Percentiles rank a stretch among this genome's conserved stretches.
Evolutionary conservation across 1,140 invertebrate genomes (phyloP).

Genomic region (Steinernema feltiae): DNA sequence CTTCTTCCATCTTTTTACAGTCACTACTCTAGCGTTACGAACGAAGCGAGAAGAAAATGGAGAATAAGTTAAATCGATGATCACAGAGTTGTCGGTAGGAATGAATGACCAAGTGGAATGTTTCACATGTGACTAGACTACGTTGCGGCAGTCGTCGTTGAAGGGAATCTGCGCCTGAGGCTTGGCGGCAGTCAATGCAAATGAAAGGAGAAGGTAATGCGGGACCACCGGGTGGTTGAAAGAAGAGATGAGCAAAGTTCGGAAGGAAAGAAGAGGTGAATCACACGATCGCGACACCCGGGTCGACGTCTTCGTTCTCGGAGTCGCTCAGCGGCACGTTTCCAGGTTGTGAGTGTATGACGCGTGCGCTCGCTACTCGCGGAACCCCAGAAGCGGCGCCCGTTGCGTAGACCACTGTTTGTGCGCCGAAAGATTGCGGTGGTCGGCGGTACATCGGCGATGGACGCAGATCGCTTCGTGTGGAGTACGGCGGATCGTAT

Average conservation of each 20-base stretch:
- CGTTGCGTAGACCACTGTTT: conserved; percentile 25
- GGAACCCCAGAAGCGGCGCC: not conserved
- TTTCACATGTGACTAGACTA: not conserved
- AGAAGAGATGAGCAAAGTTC: not conserved
- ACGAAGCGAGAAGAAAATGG: no score
- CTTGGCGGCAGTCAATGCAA: not conserved
- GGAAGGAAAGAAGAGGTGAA: not conserved
- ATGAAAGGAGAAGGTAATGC: not conserved
- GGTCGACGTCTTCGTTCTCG: conserved; percentile 32
- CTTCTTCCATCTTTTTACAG: no score
- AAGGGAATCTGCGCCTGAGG: not conserved
- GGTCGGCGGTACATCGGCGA: conserved; percentile 2
- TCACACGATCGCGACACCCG: conserved; percentile 28
- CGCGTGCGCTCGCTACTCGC: conserved; percentile 21
- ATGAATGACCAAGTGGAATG: not conserved
- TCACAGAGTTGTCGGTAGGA: no score
- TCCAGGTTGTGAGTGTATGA: conserved; percentile 41
- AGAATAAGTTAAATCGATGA: no score
- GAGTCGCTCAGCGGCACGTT: conserved; percentile 38
- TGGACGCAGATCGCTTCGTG: not conserved
- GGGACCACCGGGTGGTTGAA: not conserved
- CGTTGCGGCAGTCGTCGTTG: not conserved
- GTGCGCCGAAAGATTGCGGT: not conserved
- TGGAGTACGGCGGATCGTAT: not conserved
- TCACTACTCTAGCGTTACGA: no score